Evolutionary conservation across 2,113 vertebrate genomes (phyloP).

Genomic region (Oreochromis tanganicae): DNA sequence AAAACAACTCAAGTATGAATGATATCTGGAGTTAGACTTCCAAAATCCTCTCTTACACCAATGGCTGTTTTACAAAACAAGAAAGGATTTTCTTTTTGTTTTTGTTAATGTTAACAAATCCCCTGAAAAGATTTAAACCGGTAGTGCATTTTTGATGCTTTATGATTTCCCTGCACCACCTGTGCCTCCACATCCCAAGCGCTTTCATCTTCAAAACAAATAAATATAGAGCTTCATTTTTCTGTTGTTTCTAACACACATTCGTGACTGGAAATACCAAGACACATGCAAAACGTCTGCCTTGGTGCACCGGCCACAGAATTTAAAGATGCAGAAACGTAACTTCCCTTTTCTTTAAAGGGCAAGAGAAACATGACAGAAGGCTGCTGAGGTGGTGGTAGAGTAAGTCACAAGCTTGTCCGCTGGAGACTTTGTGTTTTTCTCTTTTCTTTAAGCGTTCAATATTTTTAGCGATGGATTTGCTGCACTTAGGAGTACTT

Average conservation of each 20-base stretch:
- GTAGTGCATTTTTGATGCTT: background rate
- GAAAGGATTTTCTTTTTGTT: background rate
- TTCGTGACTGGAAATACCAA: background rate
- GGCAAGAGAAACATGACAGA: background rate
- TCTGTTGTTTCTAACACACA: background rate
- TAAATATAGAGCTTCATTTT: background rate
- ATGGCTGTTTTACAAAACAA: background rate
- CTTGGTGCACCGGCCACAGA: background rate
- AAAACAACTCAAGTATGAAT: background rate
- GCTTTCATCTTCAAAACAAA: background rate
- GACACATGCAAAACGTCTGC: background rate
- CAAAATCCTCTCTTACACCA: background rate
- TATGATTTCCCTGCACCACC: background rate
- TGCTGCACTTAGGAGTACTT: background rate
- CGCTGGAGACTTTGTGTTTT: background rate
- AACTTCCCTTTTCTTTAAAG: background rate
- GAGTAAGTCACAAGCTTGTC: background rate
- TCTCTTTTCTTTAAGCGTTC: background rate
- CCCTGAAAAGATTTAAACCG: background rate
- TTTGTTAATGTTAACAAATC: background rate
- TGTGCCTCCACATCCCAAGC: background rate
- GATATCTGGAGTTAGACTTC: background rate
- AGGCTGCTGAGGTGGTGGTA: background rate
- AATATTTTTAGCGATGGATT: background rate
- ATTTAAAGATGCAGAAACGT: background rate